phyloP scores from a whole-genome alignment of 2,888 invertebrate species.

The Heliconius charithonia region DNA sequence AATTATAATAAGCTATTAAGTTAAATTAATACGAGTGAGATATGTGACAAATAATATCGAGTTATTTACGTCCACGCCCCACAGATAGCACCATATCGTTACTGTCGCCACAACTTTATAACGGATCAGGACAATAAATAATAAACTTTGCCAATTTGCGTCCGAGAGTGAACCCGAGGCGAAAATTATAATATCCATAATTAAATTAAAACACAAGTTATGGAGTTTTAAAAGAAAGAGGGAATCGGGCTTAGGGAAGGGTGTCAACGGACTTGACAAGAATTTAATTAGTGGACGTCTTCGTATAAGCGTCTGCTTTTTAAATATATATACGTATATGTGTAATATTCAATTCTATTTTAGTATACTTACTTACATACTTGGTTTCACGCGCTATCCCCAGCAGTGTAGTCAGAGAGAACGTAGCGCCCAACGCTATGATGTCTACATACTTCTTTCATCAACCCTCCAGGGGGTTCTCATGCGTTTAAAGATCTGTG shows the following conservation, averaged over 20 bases:
- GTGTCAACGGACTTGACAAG: conserved; percentile 64
- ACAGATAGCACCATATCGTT: conserved; percentile 43
- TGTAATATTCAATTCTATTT: neutral
- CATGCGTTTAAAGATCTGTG: too few relatives aligned
- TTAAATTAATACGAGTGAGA: conserved; percentile 9
- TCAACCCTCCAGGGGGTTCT: too few relatives aligned
- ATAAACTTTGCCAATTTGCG: conserved; percentile 76
- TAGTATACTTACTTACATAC: neutral
- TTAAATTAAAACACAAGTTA: conserved; percentile 79
- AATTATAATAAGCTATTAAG: conserved; percentile 10
- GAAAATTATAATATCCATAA: conserved; percentile 74
- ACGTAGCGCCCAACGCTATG: too few relatives aligned
- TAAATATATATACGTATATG: conserved; percentile 17
- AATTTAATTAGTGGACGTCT: conserved; percentile 68
- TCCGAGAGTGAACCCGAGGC: conserved; percentile 56
- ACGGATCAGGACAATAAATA: conserved; percentile 73
- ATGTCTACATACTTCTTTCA: too few relatives aligned
- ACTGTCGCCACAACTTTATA: conserved; percentile 63
- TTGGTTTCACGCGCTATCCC: too few relatives aligned
- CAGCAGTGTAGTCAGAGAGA: too few relatives aligned
- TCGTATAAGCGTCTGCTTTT: conserved; percentile 38
- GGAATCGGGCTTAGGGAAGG: conserved; percentile 61
- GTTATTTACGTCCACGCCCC: conserved; percentile 38
- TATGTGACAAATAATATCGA: conserved; percentile 37
- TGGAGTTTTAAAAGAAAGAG: conserved; percentile 75